These are phyloP conservation scores for Rhabdornis inornatus DNA, from an alignment of 2,113 vertebrate species.

Conservation along the genomic window DNA sequence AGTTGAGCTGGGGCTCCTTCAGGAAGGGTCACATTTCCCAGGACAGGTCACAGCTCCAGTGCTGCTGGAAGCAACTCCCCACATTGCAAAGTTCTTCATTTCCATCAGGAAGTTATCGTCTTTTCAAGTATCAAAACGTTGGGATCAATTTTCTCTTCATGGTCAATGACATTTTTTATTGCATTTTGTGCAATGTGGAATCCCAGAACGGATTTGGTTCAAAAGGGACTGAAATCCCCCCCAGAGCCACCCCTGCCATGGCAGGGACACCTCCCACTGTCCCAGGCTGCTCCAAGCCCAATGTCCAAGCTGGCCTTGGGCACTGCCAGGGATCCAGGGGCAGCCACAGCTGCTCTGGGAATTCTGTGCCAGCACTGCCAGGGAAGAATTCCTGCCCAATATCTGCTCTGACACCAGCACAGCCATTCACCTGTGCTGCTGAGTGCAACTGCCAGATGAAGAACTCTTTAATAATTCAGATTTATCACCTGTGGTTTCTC, in stretches of 20 bases:
- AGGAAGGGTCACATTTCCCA: too few relatives aligned
- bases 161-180: background rate
- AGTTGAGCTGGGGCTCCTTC: too few relatives aligned
- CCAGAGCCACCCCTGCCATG: background rate
- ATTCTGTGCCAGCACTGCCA: background rate
- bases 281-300: too few relatives aligned
- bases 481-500: background rate
- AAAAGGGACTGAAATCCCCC: accelerated
- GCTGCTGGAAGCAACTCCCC: too few relatives aligned
- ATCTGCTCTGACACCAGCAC: background rate
- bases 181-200: background rate
- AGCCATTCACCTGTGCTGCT: background rate
- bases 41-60: background rate
- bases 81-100: background rate
- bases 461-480: background rate
- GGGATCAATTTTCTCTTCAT: background rate
- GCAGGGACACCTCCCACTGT: background rate
- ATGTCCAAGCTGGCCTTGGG: background rate
- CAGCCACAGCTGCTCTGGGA: background rate
- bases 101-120: background rate
- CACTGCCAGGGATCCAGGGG: background rate
- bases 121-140: background rate
- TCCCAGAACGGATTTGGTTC: background rate
- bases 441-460: background rate
- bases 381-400: background rate